Evolutionary conservation across 2,113 vertebrate species (phyloP).

Genomic region (Gracilinanus agilis): DNA sequence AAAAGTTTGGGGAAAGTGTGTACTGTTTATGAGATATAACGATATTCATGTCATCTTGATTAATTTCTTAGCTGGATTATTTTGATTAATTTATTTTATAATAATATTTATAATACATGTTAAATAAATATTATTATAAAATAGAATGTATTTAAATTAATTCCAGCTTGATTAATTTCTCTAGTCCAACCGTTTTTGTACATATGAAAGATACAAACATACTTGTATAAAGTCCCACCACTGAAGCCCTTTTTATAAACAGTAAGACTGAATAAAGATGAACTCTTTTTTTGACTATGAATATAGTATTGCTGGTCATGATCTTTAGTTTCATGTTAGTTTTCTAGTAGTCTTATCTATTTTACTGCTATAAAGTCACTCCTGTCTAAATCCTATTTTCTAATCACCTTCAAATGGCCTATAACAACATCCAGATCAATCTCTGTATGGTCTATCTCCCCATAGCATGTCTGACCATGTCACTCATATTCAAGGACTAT

Average conservation of each 20-base stretch:
- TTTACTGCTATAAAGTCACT: not conserved
- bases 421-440: not conserved
- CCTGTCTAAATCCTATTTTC: not conserved
- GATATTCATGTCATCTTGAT: not conserved
- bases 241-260: not conserved
- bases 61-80: too few relatives aligned
- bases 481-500: not conserved
- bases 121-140: too few relatives aligned
- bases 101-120: too few relatives aligned
- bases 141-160: too few relatives aligned
- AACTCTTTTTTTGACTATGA: not conserved
- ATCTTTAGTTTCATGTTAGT: not conserved
- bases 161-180: not conserved
- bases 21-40: rapidly evolving
- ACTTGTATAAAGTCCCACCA: not conserved
- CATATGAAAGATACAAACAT: not conserved
- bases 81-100: too few relatives aligned
- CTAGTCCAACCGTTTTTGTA: not conserved
- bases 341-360: not conserved
- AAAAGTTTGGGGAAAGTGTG: not conserved
- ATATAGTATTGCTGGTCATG: not conserved
- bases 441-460: not conserved
- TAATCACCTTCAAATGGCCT: not conserved
- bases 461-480: not conserved
- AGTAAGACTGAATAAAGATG: not conserved